phyloP scores from a whole-genome alignment of 2,113 vertebrate genomes.

The Pseudopodoces humilis region DNA sequence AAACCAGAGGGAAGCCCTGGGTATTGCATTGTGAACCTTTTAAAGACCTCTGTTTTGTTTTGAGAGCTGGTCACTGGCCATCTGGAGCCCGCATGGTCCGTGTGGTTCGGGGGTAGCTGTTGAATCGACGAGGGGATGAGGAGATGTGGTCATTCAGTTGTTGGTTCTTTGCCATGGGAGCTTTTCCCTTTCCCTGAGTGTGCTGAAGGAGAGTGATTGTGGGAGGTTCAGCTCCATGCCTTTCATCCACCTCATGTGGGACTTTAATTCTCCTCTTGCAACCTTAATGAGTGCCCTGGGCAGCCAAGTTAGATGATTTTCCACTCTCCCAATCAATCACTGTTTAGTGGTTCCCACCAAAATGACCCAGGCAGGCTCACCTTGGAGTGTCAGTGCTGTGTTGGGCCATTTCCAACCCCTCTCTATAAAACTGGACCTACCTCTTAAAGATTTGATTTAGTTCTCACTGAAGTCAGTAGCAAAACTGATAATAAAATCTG shows the following conservation, averaged over 20 bases:
- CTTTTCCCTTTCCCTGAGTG: background rate
- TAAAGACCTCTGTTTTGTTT: background rate
- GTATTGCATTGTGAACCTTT: background rate
- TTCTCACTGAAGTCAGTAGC: background rate
- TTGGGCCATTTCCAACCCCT: background rate
- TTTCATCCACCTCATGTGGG: background rate
- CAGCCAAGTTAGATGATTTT: background rate
- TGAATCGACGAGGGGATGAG: accelerated
- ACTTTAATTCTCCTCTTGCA: background rate
- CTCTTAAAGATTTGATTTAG: background rate
- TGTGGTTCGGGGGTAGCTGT: background rate
- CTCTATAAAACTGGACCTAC: background rate
- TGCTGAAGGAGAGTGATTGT: background rate
- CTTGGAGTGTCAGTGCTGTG: background rate
- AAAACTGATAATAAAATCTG: background rate
- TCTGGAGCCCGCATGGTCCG: accelerated
- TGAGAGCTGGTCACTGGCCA: background rate
- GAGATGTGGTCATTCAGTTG: accelerated
- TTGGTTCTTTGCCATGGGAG: background rate
- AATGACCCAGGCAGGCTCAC: background rate
- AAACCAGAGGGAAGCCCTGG: background rate
- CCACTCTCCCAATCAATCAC: background rate
- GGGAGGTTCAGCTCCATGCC: background rate
- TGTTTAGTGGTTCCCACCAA: background rate
- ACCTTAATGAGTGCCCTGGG: background rate